A percentile compares a stretch with the other conserved stretches of the same genome.
phyloP scores from a whole-genome alignment of 2,797 vertebrate genomes.

The Pempheris klunzingeri region DNA sequence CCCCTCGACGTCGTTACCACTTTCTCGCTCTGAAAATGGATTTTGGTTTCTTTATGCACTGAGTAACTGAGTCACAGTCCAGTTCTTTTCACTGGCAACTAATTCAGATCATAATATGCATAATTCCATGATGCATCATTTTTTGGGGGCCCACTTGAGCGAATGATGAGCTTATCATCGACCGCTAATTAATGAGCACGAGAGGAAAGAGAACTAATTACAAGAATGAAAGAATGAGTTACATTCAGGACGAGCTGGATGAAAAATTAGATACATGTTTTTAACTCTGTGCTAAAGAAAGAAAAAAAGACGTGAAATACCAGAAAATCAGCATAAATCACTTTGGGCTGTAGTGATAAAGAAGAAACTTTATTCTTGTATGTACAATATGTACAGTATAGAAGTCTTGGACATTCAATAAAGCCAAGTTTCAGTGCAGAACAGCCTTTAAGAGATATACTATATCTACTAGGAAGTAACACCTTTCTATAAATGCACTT shows the following conservation, averaged over 20 bases:
- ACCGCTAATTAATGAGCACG: background rate
- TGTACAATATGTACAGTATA: slow-evolving; percentile 80
- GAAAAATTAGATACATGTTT: background rate
- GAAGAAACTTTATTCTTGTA: slow-evolving; percentile 79
- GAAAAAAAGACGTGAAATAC: background rate
- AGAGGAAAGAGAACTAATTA: background rate
- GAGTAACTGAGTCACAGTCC: slow-evolving; percentile 25
- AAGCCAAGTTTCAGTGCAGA: slow-evolving; percentile 67
- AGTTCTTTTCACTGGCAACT: slow-evolving; percentile 20
- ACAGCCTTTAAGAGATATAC: slow-evolving; percentile 57
- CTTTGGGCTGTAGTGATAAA: slow-evolving; percentile 59
- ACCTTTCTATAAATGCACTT: slow-evolving; percentile 41
- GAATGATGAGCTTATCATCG: slow-evolving; percentile 11
- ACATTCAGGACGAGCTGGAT: background rate
- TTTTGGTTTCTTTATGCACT: background rate
- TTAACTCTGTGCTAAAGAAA: background rate
- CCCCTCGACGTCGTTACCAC: background rate
- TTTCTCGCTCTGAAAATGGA: background rate
- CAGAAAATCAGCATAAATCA: slow-evolving; percentile 1
- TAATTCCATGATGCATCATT: slow-evolving; percentile 10
- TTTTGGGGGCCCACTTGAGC: slow-evolving; percentile 18
- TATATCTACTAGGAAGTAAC: slow-evolving; percentile 55
- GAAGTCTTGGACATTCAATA: slow-evolving; percentile 57
- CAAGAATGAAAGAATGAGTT: background rate
- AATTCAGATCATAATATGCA: slow-evolving; percentile 15